These are phyloP conservation scores for Desmophyllum pertusum DNA, from an alignment of 92 coral and sea anemone species.

Conservation along the genomic window DNA sequence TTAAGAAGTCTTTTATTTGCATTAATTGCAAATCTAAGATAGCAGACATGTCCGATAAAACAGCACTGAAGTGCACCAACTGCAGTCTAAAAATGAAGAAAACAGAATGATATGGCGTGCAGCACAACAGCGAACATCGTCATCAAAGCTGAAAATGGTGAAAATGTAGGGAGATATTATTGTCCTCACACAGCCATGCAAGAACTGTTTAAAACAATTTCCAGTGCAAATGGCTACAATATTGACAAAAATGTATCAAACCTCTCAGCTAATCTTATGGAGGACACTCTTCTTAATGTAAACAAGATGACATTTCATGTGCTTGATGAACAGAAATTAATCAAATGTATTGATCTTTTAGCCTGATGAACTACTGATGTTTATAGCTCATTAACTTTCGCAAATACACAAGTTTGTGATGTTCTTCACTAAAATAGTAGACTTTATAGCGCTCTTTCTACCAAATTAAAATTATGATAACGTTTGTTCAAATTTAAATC, in stretches of 20 bases:
- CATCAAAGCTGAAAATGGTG: slow-evolving; percentile 15
- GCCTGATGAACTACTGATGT: too few relatives aligned
- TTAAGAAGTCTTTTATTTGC: slow-evolving; percentile 15
- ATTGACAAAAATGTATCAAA: not conserved
- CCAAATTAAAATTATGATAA: too few relatives aligned
- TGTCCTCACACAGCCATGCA: slow-evolving; percentile 4
- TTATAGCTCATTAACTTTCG: too few relatives aligned
- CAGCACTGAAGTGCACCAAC: slow-evolving; percentile 7
- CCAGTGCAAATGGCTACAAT: not conserved
- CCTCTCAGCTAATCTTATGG: slow-evolving; percentile 10
- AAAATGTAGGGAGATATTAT: slow-evolving; percentile 16
- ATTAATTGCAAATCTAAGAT: slow-evolving; percentile 34
- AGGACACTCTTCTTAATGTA: slow-evolving; percentile 20
- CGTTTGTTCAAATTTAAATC: too few relatives aligned
- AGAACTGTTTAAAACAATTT: not conserved
- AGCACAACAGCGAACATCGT: slow-evolving; percentile 6
- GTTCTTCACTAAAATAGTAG: too few relatives aligned
- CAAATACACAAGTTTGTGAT: too few relatives aligned
- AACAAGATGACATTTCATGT: not conserved
- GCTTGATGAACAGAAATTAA: slow-evolving; percentile 14
- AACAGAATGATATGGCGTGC: slow-evolving; percentile 12
- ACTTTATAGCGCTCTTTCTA: too few relatives aligned
- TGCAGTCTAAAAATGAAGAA: slow-evolving; percentile 23
- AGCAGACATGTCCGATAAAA: not conserved
- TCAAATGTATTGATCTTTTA: slow-evolving; percentile 15